Evolutionary conservation across 2,888 invertebrate genomes (phyloP).

Genomic region (Orthonevra nobilis): DNA sequence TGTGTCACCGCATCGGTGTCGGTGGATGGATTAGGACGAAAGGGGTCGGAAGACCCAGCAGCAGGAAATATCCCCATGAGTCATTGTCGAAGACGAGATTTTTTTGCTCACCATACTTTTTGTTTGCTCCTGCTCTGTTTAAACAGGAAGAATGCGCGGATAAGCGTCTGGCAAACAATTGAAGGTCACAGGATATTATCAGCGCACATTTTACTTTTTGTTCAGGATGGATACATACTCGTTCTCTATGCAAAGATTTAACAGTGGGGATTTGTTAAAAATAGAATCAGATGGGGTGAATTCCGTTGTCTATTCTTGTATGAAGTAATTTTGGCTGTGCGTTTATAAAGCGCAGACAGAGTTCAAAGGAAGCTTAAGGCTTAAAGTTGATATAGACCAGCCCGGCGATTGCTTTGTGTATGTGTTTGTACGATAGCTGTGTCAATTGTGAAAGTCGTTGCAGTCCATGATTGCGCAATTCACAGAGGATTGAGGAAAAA

Average conservation of each 20-base stretch:
- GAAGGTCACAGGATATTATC: constrained; percentile 68
- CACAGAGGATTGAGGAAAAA: constrained; percentile 17
- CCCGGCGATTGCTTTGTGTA: constrained; percentile 28
- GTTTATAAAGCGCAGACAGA: constrained; percentile 10
- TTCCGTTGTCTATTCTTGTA: constrained; percentile 60
- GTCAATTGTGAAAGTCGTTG: constrained; percentile 54
- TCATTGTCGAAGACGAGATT: constrained; percentile 25
- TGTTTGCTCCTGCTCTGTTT: constrained; percentile 32
- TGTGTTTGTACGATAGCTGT: constrained; percentile 41
- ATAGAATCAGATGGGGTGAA: constrained; percentile 61
- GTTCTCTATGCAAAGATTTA: not conserved
- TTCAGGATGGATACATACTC: not conserved
- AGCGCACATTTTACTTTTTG: constrained; percentile 14
- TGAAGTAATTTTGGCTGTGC: constrained; percentile 53
- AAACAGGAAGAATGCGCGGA: constrained; percentile 61
- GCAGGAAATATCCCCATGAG: constrained; percentile 62
- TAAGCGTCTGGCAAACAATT: constrained; percentile 69
- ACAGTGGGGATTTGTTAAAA: constrained; percentile 2
- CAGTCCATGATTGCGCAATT: constrained; percentile 47
- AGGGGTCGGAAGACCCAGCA: constrained; percentile 10
- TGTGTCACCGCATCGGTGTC: constrained; percentile 36
- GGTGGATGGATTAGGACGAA: not conserved
- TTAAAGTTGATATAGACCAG: constrained; percentile 48
- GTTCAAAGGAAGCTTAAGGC: constrained; percentile 61
- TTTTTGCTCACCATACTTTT: not conserved